Conservation (phyloP, 2,113 vertebrate species). For the Aegithalos caudatus region DNA sequence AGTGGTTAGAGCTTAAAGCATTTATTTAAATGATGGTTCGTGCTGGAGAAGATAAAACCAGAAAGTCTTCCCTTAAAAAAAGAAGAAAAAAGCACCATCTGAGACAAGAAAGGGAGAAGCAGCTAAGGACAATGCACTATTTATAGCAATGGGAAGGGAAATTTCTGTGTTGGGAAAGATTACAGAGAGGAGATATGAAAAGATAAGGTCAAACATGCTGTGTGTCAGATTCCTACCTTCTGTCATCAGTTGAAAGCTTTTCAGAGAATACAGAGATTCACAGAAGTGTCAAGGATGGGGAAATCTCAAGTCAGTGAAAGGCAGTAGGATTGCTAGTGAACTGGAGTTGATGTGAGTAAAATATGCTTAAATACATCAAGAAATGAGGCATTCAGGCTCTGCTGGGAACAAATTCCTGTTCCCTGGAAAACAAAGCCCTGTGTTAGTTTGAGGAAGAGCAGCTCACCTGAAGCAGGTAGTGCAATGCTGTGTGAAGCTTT, state of each 20-base stretch:
- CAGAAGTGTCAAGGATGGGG: neutral
- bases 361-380: neutral
- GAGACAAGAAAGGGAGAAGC: neutral
- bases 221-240: neutral
- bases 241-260: neutral
- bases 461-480: neutral
- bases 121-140: neutral
- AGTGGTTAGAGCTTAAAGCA: neutral
- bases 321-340: neutral
- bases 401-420: neutral
- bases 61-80: neutral
- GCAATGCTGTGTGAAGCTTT: neutral
- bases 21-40: neutral
- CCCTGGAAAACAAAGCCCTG: neutral
- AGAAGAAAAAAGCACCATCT: neutral
- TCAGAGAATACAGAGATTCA: neutral
- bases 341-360: neutral
- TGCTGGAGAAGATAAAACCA: neutral
- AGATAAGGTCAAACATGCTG: neutral
- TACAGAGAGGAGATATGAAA: neutral
- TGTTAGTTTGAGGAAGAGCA: neutral
- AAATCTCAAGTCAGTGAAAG: neutral
- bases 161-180: neutral
- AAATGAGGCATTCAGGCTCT: neutral
- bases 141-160: neutral